phyloP scores from a whole-genome alignment of 2,113 vertebrate genomes.

The Cervus canadensis region DNA sequence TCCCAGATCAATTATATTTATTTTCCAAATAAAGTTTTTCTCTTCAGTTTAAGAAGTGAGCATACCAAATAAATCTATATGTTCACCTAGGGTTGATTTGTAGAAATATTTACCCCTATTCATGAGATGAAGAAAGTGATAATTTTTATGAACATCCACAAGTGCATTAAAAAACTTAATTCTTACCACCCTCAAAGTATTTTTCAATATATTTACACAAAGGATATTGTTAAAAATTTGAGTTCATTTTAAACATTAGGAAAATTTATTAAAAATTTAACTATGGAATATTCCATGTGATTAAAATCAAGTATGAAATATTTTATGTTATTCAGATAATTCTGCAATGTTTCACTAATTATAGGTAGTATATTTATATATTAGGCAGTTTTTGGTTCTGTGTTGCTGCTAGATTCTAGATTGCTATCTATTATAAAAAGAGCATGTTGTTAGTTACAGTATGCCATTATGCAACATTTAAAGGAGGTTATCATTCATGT shows the following conservation, averaged over 20 bases:
- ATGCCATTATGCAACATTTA: neutral
- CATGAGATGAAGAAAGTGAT: conserved; percentile 85
- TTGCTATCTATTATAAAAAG: neutral
- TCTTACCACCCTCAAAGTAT: conserved; percentile 45
- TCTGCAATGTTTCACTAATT: neutral
- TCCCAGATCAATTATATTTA: conserved; percentile 47
- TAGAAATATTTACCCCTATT: conserved; percentile 90
- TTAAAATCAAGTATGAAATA: neutral
- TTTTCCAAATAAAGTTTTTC: conserved; percentile 19
- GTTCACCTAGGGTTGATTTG: conserved; percentile 85
- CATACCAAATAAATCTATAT: conserved; percentile 91
- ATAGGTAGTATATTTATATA: neutral
- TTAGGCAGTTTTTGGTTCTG: neutral
- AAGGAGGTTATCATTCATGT: neutral
- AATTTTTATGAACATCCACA: conserved; percentile 74
- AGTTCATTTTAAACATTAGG: conserved; percentile 34
- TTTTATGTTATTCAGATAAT: neutral
- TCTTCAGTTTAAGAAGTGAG: conserved; percentile 80
- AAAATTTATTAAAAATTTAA: conserved; percentile 31
- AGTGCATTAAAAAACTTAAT: conserved; percentile 72
- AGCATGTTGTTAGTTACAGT: neutral
- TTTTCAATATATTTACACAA: neutral
- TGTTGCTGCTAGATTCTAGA: neutral
- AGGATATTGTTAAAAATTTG: conserved; percentile 22
- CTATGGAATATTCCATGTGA: neutral